These are phyloP conservation scores for Scaptomyza montana DNA, from an alignment of 1,140 invertebrate species.

Conservation along the genomic window DNA sequence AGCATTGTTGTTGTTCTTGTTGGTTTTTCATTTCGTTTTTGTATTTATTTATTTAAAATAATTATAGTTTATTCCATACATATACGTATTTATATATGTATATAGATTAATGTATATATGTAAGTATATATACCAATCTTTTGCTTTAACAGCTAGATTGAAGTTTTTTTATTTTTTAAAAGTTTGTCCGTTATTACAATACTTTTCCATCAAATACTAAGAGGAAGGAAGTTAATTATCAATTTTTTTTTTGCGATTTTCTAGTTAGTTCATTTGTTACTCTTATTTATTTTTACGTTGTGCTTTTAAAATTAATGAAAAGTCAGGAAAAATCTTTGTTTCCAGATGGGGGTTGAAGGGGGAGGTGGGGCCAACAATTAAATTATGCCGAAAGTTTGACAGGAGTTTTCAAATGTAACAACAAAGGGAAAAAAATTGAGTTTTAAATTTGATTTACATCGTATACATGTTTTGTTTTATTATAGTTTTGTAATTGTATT, in stretches of 20 bases:
- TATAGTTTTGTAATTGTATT: constrained; percentile 18
- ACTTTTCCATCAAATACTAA: constrained; percentile 60
- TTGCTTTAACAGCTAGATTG: constrained; percentile 35
- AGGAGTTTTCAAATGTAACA: constrained; percentile 6
- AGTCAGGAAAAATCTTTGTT: constrained; percentile 2
- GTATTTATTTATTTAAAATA: constrained; percentile 59
- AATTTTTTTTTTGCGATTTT: constrained; percentile 27
- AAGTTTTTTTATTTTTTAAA: constrained; percentile 11
- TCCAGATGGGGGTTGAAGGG: background rate
- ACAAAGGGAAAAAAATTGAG: constrained; percentile 30
- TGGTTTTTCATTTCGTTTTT: constrained; percentile 27
- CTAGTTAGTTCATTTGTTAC: constrained; percentile 14
- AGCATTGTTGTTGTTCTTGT: constrained; percentile 48
- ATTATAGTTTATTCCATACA: constrained; percentile 51
- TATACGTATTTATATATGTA: constrained; percentile 27
- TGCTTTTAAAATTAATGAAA: background rate
- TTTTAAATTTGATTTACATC: constrained; percentile 68
- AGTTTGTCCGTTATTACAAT: constrained; percentile 44
- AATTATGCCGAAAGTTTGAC: background rate
- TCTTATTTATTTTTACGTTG: background rate
- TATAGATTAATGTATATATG: constrained; percentile 26
- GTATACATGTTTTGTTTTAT: constrained; percentile 51
- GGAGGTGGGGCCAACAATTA: background rate
- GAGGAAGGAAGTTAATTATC: constrained; percentile 52
- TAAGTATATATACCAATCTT: constrained; percentile 38